phyloP scores from a whole-genome alignment of 2,113 vertebrate genomes.

The Bolborhynchus lineola region DNA sequence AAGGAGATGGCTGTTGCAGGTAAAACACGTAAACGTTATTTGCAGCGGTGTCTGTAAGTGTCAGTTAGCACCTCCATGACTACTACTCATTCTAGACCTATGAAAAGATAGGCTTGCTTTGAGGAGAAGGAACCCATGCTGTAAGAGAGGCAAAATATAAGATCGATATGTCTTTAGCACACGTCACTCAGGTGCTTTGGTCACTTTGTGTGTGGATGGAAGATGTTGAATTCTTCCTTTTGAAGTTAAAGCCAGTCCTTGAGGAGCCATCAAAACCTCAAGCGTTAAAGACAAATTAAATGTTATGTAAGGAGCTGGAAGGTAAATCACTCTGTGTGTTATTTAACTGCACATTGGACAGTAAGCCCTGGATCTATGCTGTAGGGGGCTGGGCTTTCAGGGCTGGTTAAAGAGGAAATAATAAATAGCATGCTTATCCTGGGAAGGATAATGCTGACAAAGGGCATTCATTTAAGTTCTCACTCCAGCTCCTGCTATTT shows the following conservation, averaged over 20 bases:
- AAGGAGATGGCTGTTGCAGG: background rate
- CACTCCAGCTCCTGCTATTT: background rate
- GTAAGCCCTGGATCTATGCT: background rate
- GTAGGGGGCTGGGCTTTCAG: background rate
- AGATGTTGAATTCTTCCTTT: background rate
- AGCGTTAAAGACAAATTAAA: background rate
- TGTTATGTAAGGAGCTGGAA: background rate
- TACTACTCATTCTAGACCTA: fast-evolving
- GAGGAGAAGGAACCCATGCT: background rate
- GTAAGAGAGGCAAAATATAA: background rate
- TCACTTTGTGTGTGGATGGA: fast-evolving
- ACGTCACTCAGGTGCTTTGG: fast-evolving
- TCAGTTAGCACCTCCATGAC: fast-evolving
- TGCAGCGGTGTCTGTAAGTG: fast-evolving
- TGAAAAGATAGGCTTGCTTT: background rate
- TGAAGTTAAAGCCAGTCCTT: background rate
- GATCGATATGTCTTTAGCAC: fast-evolving
- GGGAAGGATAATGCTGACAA: background rate
- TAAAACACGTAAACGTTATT: fast-evolving
- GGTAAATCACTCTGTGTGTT: background rate
- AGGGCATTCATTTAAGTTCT: background rate
- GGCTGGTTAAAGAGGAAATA: background rate
- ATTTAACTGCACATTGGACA: fast-evolving
- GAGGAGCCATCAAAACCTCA: background rate
- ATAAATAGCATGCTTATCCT: background rate